These are phyloP conservation scores for Meles meles DNA, from an alignment of 2,113 vertebrate species.

Conservation along the genomic window DNA sequence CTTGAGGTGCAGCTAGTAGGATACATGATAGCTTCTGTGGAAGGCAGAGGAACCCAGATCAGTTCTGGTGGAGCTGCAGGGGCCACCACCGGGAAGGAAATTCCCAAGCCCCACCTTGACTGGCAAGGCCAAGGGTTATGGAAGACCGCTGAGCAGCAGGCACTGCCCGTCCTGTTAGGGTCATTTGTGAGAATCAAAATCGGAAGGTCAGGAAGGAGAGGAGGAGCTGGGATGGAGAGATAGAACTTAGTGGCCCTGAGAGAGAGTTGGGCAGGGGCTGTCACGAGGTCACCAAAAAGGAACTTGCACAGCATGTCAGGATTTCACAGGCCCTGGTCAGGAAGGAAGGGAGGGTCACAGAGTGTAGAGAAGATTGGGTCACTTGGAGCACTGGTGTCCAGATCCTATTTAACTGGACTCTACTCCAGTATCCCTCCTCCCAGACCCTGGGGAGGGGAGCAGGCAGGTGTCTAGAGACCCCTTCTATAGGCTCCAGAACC, in stretches of 20 bases:
- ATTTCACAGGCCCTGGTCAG: background rate
- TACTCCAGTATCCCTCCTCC: background rate
- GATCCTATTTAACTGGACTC: background rate
- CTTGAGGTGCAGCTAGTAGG: background rate
- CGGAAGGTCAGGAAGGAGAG: background rate
- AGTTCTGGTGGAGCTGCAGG: background rate
- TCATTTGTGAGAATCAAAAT: background rate
- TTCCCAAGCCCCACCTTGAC: accelerated
- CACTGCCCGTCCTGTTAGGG: background rate
- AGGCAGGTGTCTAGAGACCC: background rate
- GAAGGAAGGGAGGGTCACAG: constrained; percentile 21
- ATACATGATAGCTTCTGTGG: accelerated
- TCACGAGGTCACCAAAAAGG: background rate
- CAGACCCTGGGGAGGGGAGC: background rate
- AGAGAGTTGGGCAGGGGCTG: background rate
- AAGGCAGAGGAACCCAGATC: too few species aligned
- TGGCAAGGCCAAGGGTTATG: background rate
- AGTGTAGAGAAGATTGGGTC: background rate
- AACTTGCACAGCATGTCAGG: background rate
- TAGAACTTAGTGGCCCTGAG: too few species aligned
- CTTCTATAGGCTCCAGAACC: background rate
- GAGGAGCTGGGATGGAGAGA: background rate
- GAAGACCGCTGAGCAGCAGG: background rate
- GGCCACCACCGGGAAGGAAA: accelerated
- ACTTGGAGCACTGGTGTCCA: background rate